phyloP scores from a whole-genome alignment of 2,797 vertebrate species.

The Tympanoctomys barrerae region DNA sequence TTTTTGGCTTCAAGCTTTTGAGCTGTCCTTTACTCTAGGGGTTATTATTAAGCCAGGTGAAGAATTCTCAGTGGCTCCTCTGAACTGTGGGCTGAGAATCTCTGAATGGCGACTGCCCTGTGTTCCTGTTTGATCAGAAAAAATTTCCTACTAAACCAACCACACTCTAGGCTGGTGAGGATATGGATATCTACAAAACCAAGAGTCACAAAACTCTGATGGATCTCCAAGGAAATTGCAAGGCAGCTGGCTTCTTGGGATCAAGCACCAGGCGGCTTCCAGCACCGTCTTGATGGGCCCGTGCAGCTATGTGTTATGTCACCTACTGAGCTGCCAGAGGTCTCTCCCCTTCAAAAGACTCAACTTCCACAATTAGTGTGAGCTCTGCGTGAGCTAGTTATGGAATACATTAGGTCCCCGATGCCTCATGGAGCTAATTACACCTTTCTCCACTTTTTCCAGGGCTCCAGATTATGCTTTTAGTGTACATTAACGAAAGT shows the following conservation, averaged over 20 bases:
- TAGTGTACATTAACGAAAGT: slow-evolving; percentile 73
- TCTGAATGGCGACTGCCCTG: not conserved
- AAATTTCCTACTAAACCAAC: not conserved
- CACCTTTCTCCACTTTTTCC: slow-evolving; percentile 70
- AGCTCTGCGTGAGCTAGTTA: slow-evolving; percentile 61
- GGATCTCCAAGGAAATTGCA: slow-evolving; percentile 54
- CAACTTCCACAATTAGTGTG: slow-evolving; percentile 64
- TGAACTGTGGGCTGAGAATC: not conserved
- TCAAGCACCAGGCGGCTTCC: slow-evolving; percentile 62
- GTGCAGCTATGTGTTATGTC: slow-evolving; percentile 76
- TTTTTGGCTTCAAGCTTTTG: not conserved
- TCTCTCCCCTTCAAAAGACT: slow-evolving; percentile 45
- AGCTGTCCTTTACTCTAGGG: not conserved
- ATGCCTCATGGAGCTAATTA: slow-evolving; percentile 60
- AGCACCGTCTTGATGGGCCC: slow-evolving; percentile 36
- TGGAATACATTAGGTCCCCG: slow-evolving; percentile 61
- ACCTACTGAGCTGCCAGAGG: slow-evolving; percentile 60
- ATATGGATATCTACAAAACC: not conserved
- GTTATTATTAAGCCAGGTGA: not conserved
- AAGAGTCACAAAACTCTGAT: slow-evolving; percentile 39
- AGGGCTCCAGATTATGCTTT: slow-evolving; percentile 64
- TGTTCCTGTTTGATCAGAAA: not conserved
- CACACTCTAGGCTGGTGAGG: not conserved
- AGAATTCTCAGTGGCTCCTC: not conserved
- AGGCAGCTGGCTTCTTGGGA: slow-evolving; percentile 56